Evolutionary conservation across 2,888 invertebrate species (phyloP).

Genomic region (Entomobrya proxima): DNA sequence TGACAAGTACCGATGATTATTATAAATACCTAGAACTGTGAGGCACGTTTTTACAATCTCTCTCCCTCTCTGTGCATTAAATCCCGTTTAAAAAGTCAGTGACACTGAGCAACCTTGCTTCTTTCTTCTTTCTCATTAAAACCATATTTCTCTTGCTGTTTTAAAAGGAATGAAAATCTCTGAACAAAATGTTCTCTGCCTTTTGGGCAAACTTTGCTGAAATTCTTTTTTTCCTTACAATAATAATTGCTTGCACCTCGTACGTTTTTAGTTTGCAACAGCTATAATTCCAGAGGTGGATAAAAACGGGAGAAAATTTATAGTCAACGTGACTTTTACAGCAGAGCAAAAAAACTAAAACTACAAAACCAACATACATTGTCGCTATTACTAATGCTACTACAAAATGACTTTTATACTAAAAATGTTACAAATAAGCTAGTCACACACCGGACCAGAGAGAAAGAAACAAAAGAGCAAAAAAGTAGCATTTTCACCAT

Average conservation of each 20-base stretch:
- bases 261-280: too few relatives aligned
- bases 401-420: conserved; percentile 9
- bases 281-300: neutral
- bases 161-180: neutral
- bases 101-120: conserved; percentile 25
- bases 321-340: neutral
- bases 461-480: conserved; percentile 4
- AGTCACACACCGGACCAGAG: neutral
- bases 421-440: conserved; percentile 7
- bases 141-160: neutral
- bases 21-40: neutral
- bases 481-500: conserved; percentile 26
- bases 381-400: neutral
- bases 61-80: neutral
- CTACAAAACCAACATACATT: neutral
- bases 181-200: neutral
- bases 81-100: neutral
- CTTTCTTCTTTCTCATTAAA: neutral
- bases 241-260: too few relatives aligned
- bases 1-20: neutral
- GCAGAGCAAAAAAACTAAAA: neutral
- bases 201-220: too few relatives aligned
- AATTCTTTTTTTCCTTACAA: too few relatives aligned
- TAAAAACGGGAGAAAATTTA: conserved; percentile 25
- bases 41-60: neutral